These are phyloP conservation scores for Pachycephus smyrnensis DNA, from an alignment of 2,888 invertebrate genomes.

Conservation along the genomic window DNA sequence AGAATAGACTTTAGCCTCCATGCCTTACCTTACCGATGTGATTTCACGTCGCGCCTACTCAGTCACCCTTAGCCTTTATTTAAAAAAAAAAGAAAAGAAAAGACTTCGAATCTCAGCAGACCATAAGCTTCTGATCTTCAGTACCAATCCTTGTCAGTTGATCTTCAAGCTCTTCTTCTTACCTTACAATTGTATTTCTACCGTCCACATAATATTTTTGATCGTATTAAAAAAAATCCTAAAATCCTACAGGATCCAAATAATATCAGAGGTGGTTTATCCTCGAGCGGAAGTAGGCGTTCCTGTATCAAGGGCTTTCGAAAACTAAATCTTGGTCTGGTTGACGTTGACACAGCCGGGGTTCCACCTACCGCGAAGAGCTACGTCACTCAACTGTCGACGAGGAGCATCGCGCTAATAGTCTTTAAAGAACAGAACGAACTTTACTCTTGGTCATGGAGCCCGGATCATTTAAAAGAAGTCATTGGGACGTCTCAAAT, in stretches of 20 bases:
- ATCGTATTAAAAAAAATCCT: too few relatives aligned
- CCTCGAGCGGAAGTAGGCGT: neutral
- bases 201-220: neutral
- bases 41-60: conserved; percentile 6
- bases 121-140: neutral
- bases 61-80: neutral
- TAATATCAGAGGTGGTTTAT: neutral
- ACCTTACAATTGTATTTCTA: neutral
- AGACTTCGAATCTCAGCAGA: neutral
- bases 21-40: conserved; percentile 33
- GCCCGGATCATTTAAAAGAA: neutral
- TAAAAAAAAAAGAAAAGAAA: neutral
- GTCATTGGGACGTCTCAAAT: neutral
- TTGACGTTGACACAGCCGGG: conserved; percentile 4
- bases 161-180: neutral
- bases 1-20: conserved; percentile 49
- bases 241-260: neutral
- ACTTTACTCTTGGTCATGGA: neutral
- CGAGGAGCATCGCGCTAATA: conserved; percentile 3
- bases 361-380: conserved; percentile 9
- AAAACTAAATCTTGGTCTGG: neutral
- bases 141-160: neutral
- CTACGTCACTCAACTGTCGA: conserved; percentile 7
- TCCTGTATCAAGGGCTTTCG: neutral
- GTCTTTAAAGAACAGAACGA: neutral